These are phyloP conservation scores for Alloplasta piceator DNA, from an alignment of 2,888 invertebrate species.

Conservation along the genomic window DNA sequence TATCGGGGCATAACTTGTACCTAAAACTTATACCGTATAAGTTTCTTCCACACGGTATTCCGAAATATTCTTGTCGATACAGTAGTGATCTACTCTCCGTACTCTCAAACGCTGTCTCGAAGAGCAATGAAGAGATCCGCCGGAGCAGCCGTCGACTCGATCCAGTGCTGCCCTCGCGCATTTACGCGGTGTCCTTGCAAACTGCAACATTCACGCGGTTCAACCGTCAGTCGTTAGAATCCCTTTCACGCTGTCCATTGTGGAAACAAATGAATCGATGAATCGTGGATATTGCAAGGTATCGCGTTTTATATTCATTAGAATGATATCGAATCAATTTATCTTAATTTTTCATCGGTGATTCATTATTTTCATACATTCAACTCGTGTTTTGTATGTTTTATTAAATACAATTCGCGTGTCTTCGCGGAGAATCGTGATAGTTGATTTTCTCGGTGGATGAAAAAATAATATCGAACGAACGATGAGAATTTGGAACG, in stretches of 20 bases:
- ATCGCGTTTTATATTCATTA: too few species aligned
- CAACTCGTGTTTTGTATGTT: too few species aligned
- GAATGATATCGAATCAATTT: too few species aligned
- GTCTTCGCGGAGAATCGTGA: not conserved
- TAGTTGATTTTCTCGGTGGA: conserved; percentile 5
- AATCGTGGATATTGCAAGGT: too few species aligned
- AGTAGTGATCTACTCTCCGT: not conserved
- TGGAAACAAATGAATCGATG: too few species aligned
- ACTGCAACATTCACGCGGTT: not conserved
- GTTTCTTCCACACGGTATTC: not conserved
- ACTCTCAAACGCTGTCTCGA: not conserved
- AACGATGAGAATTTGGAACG: not conserved
- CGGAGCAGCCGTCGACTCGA: not conserved
- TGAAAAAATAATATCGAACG: not conserved
- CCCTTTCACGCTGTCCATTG: not conserved
- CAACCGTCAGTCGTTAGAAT: not conserved
- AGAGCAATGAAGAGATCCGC: not conserved
- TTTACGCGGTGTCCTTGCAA: conserved; percentile 18
- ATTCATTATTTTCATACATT: too few species aligned
- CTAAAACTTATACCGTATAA: too few species aligned
- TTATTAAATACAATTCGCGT: too few species aligned
- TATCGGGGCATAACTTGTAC: too few species aligned
- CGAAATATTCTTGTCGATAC: not conserved
- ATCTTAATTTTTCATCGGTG: too few species aligned
- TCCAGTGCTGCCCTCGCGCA: conserved; percentile 14